Percentiles rank a stretch among this genome's conserved stretches.
Conservation (phyloP, 2,797 vertebrate genomes). For the Chelidonichthys spinosus region DNA sequence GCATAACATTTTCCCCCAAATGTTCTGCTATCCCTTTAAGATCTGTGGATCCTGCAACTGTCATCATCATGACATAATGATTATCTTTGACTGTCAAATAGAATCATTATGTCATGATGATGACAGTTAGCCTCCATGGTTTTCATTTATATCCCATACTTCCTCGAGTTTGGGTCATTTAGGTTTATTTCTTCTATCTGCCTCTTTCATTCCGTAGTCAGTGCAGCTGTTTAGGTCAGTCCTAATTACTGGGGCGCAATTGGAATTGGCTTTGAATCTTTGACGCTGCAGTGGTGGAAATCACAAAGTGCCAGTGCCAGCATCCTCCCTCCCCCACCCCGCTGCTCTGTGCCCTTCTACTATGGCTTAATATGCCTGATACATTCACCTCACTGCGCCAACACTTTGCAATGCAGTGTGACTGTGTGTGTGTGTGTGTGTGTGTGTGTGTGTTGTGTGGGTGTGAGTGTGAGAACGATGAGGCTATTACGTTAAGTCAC, state of each 20-base stretch:
- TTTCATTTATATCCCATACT: conserved; percentile 18
- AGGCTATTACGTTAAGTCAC: conserved; percentile 62
- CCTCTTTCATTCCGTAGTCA: conserved; percentile 74
- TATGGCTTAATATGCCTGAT: conserved; percentile 79
- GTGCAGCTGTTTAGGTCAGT: conserved; percentile 75
- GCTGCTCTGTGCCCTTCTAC: conserved; percentile 35
- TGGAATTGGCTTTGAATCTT: conserved; percentile 87
- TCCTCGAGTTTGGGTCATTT: conserved; percentile 55
- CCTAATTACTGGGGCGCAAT: conserved; percentile 83
- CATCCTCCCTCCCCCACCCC: conserved; percentile 31
- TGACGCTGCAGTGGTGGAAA: conserved; percentile 78
- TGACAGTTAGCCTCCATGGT: conserved; percentile 17
- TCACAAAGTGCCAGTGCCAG: conserved; percentile 57
- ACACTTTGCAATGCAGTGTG: conserved; percentile 59
- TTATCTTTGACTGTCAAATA: conserved; percentile 28
- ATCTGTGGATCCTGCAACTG: neutral
- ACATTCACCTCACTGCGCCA: conserved; percentile 75
- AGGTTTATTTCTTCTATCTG: conserved; percentile 60
- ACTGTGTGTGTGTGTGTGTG: conserved; percentile 42
- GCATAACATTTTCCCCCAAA: neutral
- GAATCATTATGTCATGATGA: conserved; percentile 41
- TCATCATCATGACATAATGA: neutral
- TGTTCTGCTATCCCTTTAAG: neutral
- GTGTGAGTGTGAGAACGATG: conserved; percentile 41
- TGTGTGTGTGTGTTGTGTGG: conserved; percentile 26